A percentile compares a stretch with the other conserved stretches of the same genome.
Conservation (phyloP, 1,140 invertebrate genomes). For the Drosophila tsacasi region DNA sequence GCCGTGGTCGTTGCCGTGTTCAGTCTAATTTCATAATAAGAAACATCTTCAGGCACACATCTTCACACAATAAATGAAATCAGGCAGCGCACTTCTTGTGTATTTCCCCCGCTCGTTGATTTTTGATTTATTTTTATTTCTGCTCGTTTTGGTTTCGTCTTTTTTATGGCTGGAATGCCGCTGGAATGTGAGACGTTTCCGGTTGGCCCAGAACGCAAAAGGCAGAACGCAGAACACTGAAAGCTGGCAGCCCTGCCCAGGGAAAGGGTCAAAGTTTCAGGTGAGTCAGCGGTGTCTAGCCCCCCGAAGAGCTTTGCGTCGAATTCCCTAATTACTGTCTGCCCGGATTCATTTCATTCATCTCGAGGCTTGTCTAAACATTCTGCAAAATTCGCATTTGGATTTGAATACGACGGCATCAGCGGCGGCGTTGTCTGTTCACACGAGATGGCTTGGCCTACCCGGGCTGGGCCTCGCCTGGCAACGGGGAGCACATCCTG, state of each 20-base stretch:
- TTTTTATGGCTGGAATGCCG: slow-evolving; percentile 71
- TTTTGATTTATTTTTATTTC: slow-evolving; percentile 28
- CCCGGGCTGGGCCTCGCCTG: neutral
- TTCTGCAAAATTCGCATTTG: neutral
- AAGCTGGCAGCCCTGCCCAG: neutral
- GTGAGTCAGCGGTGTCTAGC: slow-evolving; percentile 32
- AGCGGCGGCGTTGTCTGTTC: slow-evolving; percentile 57
- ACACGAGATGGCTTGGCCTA: slow-evolving; percentile 49
- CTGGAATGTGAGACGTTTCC: slow-evolving; percentile 73
- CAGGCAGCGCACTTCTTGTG: slow-evolving; percentile 50
- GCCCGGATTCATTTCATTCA: slow-evolving; percentile 63
- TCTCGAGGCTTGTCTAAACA: slow-evolving; percentile 27
- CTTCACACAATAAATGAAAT: slow-evolving; percentile 64
- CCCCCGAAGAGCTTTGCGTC: neutral
- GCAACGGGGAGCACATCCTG: slow-evolving; percentile 21
- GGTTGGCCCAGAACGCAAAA: slow-evolving; percentile 43
- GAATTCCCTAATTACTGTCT: slow-evolving; percentile 73
- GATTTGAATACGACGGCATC: slow-evolving; percentile 19
- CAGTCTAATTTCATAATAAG: slow-evolving; percentile 84
- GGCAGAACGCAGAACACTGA: neutral
- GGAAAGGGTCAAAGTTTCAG: slow-evolving; percentile 29
- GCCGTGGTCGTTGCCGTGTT: slow-evolving; percentile 27
- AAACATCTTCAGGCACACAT: slow-evolving; percentile 73
- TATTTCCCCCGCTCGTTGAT: slow-evolving; percentile 12
- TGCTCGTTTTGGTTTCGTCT: slow-evolving; percentile 24